phyloP scores from a whole-genome alignment of 2,888 invertebrate species.

The Calameuta filiformis region DNA sequence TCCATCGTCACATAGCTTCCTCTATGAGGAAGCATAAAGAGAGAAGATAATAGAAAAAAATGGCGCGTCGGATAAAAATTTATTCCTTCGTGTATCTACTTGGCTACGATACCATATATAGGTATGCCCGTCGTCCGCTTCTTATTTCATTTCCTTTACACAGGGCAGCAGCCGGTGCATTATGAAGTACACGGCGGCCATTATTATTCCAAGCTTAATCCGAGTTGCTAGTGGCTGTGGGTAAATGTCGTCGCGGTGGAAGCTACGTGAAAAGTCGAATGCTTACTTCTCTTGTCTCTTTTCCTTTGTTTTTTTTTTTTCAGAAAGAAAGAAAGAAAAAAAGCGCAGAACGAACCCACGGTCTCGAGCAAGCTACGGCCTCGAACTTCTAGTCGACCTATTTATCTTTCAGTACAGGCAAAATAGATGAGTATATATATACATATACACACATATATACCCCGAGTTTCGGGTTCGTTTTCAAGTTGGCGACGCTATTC shows the following conservation, averaged over 20 bases:
- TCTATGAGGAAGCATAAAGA: too few species aligned
- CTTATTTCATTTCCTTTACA: neutral
- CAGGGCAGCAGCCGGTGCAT: neutral
- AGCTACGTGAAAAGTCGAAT: conserved; percentile 8
- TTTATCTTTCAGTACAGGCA: neutral
- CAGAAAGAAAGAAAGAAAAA: neutral
- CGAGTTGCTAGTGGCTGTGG: neutral
- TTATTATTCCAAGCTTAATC: neutral
- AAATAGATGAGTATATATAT: neutral
- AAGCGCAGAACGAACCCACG: neutral
- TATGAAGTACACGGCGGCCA: neutral
- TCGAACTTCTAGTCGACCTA: neutral
- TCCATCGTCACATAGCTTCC: too few species aligned
- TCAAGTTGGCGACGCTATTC: neutral
- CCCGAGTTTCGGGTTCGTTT: neutral
- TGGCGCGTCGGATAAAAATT: neutral
- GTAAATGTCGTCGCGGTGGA: neutral
- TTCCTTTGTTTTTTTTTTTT: neutral
- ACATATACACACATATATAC: neutral
- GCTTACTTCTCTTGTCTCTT: neutral
- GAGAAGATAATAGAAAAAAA: too few species aligned
- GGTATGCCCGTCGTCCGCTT: neutral
- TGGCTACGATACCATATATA: neutral
- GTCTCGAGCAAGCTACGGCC: neutral
- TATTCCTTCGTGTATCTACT: neutral